Evolutionary conservation across 92 coral and sea anemone genomes (phyloP), one percentile per base, ranked within the genome.

Genomic region (Diadumene lineata): DNA sequence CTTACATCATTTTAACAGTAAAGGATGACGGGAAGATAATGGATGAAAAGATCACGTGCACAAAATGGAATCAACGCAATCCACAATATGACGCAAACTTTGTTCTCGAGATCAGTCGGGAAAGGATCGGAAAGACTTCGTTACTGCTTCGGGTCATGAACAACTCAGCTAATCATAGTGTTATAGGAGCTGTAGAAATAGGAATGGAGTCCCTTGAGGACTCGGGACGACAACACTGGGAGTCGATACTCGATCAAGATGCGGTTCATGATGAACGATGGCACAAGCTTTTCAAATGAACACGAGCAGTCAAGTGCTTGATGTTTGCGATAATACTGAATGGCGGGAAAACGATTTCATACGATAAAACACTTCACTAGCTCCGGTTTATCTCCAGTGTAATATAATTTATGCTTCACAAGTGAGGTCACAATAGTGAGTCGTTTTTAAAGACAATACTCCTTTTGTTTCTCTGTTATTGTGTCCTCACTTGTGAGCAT

Each of bases 121-220:
- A 21, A 0, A 64, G 73, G 66, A 66, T 76, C 53, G 43, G 27
- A 21, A 27, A 31, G 1, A 50, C 46, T 21, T 48, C 65, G 46
- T 34, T 76, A 17, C 19, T 64, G 22, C 65, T 76, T 2, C 64
- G 55, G 18, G 65, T 76, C 11, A 76, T 60, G 73, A 76, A 76
- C 33, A 76, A 66, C 32, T 43, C 81, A 0, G 70, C 70, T 34
- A 55, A 53, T 16, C 64, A 76, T 43, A 66, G 64, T 19, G 22
- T 64, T 1, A 66, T 76, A 9, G 81, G 81, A 11, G 55, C 58
- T 60, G 58, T 62, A 60, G 62, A 74, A 33, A 15, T 74, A 13
- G 79, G 79, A 74, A 65, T 76, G 81, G 81, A 76, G 24, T 64
- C 81, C 11, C 18, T 27, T 0, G 70, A 65, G 72, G 81, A 76